Base-by-base conservation (phyloP, 2,113 vertebrate genomes). In the Lepus europaeus region DNA sequence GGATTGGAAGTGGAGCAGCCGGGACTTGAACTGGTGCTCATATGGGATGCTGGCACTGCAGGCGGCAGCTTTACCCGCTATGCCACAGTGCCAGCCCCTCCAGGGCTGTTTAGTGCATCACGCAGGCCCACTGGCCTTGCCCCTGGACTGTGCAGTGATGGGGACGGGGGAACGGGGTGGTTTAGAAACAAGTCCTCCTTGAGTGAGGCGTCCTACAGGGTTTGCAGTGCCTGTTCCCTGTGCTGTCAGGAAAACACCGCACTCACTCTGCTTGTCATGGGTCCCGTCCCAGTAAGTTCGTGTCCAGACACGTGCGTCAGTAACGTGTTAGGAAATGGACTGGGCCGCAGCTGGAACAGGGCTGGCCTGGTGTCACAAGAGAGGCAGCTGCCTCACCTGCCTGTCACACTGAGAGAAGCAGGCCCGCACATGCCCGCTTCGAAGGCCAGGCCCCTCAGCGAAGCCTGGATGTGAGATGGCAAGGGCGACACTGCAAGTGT, bases 241-340 rank as follows among this genome's bases (percentile, higher is more conserved):
- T 2, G 53, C 64, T 14, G 9, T 33, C 3, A 51, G 31, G 39
- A 82, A 59, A 78, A 66, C 78, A 66, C 20, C 39, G 14, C 4
- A 6, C 83, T 68, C 82, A 2, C 39, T 82, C 19, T 36, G 61
- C 66, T 51, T 79, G 36, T 56, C 29, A 82, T 63, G 59, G 61
- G 9, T 64, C 90, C 61, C 82, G 92, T 85, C 78, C 70, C 77
- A n/a, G 64, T 51, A 89, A n/a, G 63, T 12, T 23, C 92, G 1
- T 16, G 82, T 93, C 93, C 89, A 61, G 76, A 92, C 96, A 16
- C 23, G 94, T 20, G 25, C 36, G 16, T 88, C 93, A 79, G 16
- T 85, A 22, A 85, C 76, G 92, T 86, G 92, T 73, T 92, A 90
- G 95, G 77, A 72, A 94, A 90, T 69, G 14, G 29, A 51, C 31